Conservation (phyloP, 1,140 invertebrate species). For the Onthophagus taurus region DNA sequence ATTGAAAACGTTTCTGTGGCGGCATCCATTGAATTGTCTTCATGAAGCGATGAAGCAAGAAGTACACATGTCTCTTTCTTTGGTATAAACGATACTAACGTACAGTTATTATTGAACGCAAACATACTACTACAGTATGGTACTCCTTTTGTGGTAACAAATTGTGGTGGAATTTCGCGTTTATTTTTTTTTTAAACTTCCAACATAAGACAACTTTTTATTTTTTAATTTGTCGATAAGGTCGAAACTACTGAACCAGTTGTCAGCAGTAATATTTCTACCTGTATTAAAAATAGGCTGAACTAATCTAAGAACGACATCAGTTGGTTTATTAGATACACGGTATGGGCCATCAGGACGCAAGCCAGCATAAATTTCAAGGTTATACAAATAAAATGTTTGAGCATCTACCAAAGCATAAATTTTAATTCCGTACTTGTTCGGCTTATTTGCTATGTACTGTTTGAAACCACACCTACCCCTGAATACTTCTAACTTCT, state of each 20-base stretch:
- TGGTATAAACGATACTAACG: no score
- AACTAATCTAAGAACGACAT: constrained; percentile 4
- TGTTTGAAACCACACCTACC: constrained; percentile 36
- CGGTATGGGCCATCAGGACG: neutral
- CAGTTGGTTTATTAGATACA: neutral
- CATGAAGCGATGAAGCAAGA: no score
- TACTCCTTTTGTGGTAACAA: no score
- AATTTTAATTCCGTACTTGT: constrained; percentile 39
- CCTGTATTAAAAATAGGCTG: constrained; percentile 17
- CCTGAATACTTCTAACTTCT: constrained; percentile 36
- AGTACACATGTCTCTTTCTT: no score
- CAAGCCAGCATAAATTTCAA: constrained; percentile 8
- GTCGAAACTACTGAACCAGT: constrained; percentile 29
- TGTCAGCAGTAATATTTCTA: constrained; percentile 28
- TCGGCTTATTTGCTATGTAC: constrained; percentile 40
- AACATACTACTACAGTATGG: no score
- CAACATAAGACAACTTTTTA: no score
- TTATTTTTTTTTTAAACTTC: no score
- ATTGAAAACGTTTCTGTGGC: no score
- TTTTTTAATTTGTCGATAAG: no score
- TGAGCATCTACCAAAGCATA: constrained; percentile 28
- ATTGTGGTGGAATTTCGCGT: no score
- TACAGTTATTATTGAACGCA: no score
- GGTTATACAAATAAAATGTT: constrained; percentile 12
- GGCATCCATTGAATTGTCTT: no score